A percentile compares a stretch with the other conserved stretches of the same genome.
Conservation (phyloP, 2,113 vertebrate genomes). For the Leucopsar rothschildi region DNA sequence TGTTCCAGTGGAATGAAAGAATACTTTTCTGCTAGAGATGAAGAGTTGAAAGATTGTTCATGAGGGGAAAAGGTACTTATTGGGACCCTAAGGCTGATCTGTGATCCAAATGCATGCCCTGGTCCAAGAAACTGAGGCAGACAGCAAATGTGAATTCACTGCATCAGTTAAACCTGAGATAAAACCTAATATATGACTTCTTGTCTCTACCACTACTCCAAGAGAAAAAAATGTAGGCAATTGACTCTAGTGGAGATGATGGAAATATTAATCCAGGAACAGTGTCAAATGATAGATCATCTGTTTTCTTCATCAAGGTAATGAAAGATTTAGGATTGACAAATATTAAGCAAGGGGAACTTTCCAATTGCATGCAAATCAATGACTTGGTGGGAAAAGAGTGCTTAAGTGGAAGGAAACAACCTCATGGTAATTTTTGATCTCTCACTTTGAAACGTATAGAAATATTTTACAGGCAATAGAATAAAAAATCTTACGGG, state of each 20-base stretch:
- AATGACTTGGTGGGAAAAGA: not conserved
- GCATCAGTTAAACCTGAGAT: not conserved
- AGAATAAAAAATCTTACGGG: not conserved
- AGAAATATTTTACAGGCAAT: not conserved
- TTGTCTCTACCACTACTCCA: not conserved
- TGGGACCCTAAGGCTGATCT: not conserved
- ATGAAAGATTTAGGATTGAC: not conserved
- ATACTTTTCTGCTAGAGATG: not conserved
- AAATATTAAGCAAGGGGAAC: not conserved
- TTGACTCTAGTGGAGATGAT: not conserved
- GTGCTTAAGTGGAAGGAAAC: not conserved
- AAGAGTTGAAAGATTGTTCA: not conserved
- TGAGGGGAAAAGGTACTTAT: not conserved
- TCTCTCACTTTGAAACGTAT: not conserved
- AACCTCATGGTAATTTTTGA: not conserved
- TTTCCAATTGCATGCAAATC: not conserved
- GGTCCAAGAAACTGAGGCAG: not conserved
- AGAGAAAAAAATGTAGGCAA: not conserved
- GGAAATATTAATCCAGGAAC: not conserved
- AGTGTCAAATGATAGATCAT: not conserved
- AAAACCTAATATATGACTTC: not conserved
- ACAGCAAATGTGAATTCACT: not conserved
- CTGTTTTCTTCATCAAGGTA: not conserved
- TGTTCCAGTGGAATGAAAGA: not conserved
- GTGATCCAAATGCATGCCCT: not conserved